These are phyloP conservation scores for Sakesphorus luctuosus DNA, from an alignment of 2,113 vertebrate species.

Conservation along the genomic window DNA sequence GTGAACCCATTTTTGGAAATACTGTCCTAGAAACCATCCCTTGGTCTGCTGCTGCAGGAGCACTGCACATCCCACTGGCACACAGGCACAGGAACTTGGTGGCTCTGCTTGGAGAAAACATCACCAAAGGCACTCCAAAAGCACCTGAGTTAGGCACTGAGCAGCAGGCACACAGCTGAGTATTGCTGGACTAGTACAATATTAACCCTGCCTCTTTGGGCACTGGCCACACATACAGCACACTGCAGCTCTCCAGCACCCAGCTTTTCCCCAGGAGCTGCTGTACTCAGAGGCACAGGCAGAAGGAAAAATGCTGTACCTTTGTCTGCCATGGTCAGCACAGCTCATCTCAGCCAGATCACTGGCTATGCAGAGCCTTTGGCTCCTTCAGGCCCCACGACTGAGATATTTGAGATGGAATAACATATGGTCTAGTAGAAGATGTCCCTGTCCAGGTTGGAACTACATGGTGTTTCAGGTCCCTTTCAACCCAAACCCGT, in stretches of 20 bases:
- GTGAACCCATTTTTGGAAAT: not conserved
- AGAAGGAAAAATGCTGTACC: not conserved
- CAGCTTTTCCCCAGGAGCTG: not conserved
- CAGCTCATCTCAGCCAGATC: not conserved
- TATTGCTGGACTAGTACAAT: fast-evolving
- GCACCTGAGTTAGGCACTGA: fast-evolving
- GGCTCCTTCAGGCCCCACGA: not conserved
- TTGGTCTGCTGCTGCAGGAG: not conserved
- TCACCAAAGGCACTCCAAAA: not conserved
- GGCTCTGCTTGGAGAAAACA: not conserved
- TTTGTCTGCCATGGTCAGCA: fast-evolving
- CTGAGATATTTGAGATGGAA: not conserved
- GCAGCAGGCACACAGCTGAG: not conserved
- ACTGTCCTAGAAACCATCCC: not conserved
- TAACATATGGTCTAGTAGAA: not conserved
- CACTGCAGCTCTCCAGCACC: not conserved
- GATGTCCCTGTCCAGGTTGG: not conserved
- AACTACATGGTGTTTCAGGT: not conserved
- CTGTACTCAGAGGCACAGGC: not conserved
- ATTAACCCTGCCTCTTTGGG: not conserved
- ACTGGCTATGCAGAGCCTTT: not conserved
- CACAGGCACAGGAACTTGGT: not conserved
- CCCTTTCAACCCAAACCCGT: not conserved
- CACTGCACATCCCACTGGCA: not conserved
- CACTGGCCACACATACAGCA: fast-evolving